Evolutionary conservation across 1,140 invertebrate genomes (phyloP), one percentile per base, ranked within the genome.

Genomic region (Hyphantria cunea): DNA sequence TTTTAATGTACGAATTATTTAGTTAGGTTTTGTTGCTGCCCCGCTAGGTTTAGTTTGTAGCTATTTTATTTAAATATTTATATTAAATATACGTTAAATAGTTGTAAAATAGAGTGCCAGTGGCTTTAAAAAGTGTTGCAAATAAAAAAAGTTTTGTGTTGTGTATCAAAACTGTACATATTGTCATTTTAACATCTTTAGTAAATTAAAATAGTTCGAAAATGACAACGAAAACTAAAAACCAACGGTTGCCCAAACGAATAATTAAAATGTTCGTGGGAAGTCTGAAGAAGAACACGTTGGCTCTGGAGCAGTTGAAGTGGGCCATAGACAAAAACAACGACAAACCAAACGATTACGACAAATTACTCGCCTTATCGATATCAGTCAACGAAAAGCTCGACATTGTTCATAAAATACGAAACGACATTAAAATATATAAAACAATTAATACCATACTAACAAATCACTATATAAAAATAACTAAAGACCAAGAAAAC

Each of bases 401-500:
- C 17, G 86, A 90, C 51, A 62, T 84, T 11, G 81, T 90, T 10
- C 75, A 86, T 47, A 90, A 89, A 72, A 64, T 90, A 39, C 69
- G 86, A 55, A 89, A 82, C 68, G 88, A 90, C 47, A 90, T 90
- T 0, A 90, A 87, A 78, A 89, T 89, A 68, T 90, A 89, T 14
- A 76, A 74, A 78, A 88, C 86, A 0, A 82, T 90, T 17, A 90
- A 90, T 45, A 86, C 88, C 0, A 82, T 90, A 45, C 37, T 90
- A 25, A 90, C 88, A 0, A 89, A 90, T 39, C 83, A 90, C 65
- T 89, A 90, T 14, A 82, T 90, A 41, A 88, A 86, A 68, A 71
- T 86, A 61, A 90, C 84, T 0, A 84, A 70, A 75, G 70, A 86
- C 41, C 83, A 89, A 55, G 88, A 89, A 56, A 84, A 75, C 25